Percentiles rank a stretch among this genome's conserved stretches.
Evolutionary conservation across 2,113 vertebrate genomes (phyloP).

Genomic region (Gymnarchus niloticus): DNA sequence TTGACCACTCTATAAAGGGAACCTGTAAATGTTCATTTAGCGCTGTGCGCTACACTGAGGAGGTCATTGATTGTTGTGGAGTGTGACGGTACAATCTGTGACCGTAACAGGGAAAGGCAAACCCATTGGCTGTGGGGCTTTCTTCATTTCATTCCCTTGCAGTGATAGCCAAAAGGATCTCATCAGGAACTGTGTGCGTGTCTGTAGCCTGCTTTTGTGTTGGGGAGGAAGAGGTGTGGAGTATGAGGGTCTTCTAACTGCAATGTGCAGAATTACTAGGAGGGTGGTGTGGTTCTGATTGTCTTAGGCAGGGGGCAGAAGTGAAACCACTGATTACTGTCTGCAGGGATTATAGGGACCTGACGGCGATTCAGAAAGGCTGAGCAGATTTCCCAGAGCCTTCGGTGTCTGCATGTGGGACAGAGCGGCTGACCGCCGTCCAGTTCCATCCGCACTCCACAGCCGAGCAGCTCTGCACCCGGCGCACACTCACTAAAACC

Average conservation of each 20-base stretch:
- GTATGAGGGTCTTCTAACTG: slow-evolving; percentile 15
- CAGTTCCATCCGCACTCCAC: background rate
- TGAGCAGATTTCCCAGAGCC: slow-evolving; percentile 17
- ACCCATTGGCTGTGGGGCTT: background rate
- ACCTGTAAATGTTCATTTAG: slow-evolving; percentile 56
- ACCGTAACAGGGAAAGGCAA: slow-evolving; percentile 32
- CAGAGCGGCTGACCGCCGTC: background rate
- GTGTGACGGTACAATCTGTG: slow-evolving; percentile 42
- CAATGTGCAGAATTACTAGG: slow-evolving; percentile 18
- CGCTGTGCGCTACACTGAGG: slow-evolving; percentile 46
- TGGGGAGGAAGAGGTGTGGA: no score
- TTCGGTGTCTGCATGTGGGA: slow-evolving; percentile 9
- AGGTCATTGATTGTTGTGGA: slow-evolving; percentile 53
- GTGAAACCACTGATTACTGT: slow-evolving; percentile 42
- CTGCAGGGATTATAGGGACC: slow-evolving; percentile 33
- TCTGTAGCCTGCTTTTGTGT: background rate
- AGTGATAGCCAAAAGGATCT: slow-evolving; percentile 1
- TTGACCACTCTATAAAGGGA: slow-evolving; percentile 57
- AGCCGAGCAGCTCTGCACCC: background rate
- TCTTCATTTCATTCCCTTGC: slow-evolving; percentile 27
- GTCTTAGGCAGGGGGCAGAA: slow-evolving; percentile 32
- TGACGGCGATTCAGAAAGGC: background rate
- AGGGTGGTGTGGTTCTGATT: slow-evolving; percentile 26
- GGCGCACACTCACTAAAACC: background rate
- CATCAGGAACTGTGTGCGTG: background rate